Evolutionary conservation across 2,888 invertebrate species (phyloP).

Genomic region (Lycocerus yunnanus): DNA sequence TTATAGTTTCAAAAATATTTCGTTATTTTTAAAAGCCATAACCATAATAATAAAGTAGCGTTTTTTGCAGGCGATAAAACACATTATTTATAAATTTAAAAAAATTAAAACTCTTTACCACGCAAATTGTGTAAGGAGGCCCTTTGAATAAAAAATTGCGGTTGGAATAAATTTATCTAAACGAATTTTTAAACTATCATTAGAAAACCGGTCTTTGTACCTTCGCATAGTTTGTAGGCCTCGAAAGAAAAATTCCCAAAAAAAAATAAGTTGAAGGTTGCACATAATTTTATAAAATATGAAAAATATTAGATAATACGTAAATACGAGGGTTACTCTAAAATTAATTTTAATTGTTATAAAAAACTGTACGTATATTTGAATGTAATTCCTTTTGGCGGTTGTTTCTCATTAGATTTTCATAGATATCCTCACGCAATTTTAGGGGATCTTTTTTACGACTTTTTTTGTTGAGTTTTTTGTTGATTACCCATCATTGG

Average conservation of each 20-base stretch:
- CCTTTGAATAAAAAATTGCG: background rate
- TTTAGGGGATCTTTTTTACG: background rate
- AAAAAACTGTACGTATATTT: background rate
- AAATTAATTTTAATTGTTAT: background rate
- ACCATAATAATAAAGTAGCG: background rate
- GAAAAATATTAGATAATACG: background rate
- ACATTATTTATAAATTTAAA: background rate
- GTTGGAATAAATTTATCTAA: background rate
- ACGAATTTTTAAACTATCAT: background rate
- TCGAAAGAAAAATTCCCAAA: background rate
- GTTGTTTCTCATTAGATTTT: background rate
- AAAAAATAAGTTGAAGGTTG: background rate
- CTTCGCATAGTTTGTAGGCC: background rate
- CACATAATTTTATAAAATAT: background rate
- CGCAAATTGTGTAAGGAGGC: background rate
- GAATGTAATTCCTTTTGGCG: background rate
- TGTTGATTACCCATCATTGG: background rate
- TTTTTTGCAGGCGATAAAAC: background rate
- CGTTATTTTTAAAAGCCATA: background rate
- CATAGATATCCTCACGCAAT: background rate
- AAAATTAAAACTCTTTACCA: background rate
- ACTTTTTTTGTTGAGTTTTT: background rate
- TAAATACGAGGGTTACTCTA: background rate
- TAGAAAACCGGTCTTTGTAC: background rate
- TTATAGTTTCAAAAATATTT: background rate